These are phyloP conservation scores for Corbicula japonica DNA, from an alignment of 2,888 invertebrate genomes.

Conservation along the genomic window DNA sequence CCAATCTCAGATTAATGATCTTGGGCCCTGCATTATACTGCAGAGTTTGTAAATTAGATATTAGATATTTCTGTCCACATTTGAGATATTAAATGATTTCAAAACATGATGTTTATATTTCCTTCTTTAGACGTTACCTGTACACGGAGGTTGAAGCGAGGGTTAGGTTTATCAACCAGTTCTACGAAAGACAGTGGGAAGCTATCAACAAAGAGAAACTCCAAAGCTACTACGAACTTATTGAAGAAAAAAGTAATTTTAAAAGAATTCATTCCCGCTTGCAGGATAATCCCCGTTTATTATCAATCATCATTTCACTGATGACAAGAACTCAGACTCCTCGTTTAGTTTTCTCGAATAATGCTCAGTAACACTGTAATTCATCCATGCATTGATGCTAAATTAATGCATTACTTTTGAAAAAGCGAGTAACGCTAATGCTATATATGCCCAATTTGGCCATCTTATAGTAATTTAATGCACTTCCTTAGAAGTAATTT, in stretches of 20 bases:
- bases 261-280: no score
- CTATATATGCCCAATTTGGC: no score
- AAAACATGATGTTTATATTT: not conserved
- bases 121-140: conserved; percentile 45
- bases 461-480: no score
- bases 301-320: not conserved
- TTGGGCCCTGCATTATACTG: not conserved
- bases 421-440: not conserved
- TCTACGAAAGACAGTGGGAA: conserved; percentile 41
- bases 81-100: no score
- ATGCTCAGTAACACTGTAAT: not conserved
- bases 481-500: no score
- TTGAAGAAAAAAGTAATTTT: conserved; percentile 26
- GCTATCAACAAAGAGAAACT: conserved; percentile 33
- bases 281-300: not conserved
- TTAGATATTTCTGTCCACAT: no score
- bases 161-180: conserved; percentile 39
- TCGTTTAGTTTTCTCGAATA: not conserved
- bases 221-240: conserved; percentile 25
- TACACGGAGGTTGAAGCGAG: conserved; percentile 46
- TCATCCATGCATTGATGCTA: not conserved
- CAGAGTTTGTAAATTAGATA: not conserved
- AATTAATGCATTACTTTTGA: not conserved
- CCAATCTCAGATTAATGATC: not conserved
- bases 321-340: not conserved